Base-by-base conservation (phyloP, 1,140 invertebrate species). In the Piezodorus guildinii region DNA sequence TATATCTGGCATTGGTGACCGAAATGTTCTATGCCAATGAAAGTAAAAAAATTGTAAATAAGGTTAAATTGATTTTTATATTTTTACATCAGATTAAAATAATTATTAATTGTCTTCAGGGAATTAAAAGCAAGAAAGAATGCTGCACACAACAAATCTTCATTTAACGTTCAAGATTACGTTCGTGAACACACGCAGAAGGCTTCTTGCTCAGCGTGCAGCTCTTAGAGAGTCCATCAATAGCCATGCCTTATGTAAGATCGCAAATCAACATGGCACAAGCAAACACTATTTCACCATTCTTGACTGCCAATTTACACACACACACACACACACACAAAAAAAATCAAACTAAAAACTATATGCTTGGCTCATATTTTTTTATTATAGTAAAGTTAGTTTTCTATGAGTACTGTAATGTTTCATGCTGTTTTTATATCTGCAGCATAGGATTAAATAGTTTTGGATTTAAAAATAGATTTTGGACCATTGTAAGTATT, bases 81-180 rank as follows among this genome's bases (percentile, higher is more conserved):
- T n/a, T n/a, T n/a, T n/a, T n/a, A n/a, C n/a, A n/a, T n/a, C n/a
- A n/a, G n/a, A n/a, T n/a, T n/a, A n/a, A n/a, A n/a, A n/a, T n/a
- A n/a, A n/a, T n/a, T n/a, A n/a, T n/a, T n/a, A n/a, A 56, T 64
- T 68, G 62, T 61, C 77, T 77, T 63, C 71, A 85, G 83, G 68
- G 82, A 85, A 67, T 69, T 85, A 63, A 82, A 83, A 72, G 78
- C 78, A 62, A 76, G 78, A 65, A 77, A 81, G 72, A 80, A 75
- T 68, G 76, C 78, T 19, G 72, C 74, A 64, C 66, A 77, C 54
- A 83, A 85, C 69, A 77, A 78, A 65, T 76, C 77, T 64, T 79
- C 77, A 70, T 85, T 85, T 74, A 84, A 83, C 70, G 83, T 85
- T 62, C 81, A 84, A 72, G 82, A 85, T 68, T 85, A 83, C 71